Evolutionary conservation across 2,113 vertebrate species (phyloP), one percentile per base, ranked within the genome.

Genomic region (Galemys pyrenaicus): DNA sequence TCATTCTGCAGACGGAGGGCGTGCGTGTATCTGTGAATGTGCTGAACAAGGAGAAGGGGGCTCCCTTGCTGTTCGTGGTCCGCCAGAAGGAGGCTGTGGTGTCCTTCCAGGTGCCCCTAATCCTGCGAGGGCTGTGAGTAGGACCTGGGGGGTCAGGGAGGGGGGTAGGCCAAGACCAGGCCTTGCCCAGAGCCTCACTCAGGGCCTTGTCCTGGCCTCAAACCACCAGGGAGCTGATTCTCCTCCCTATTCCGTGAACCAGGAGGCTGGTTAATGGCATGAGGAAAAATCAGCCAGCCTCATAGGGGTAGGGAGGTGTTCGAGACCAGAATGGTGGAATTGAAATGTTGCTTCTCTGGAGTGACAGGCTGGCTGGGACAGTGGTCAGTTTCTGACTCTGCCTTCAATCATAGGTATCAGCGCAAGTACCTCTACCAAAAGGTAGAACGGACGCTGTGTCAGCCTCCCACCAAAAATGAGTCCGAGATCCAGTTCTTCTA

Each of bases 91-190:
- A 99, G 95, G 99, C 99, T 0, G 99, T 99, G 80, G 98, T 99
- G 89, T 99, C 99, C 65, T 99, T 99, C 97, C 99, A 99, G 98
- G 98, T 99, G 97, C 99, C 99, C 1, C 98, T 99, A 95, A 99
- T 99, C 97, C 99, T 99, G 0, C 98, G 99, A 96, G 99, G 99
- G 51, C 98, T 99, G 99, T 99, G 98, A 99, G 99, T 99, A 97
- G 2, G 15, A 51, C 68, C 51, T 49, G 71, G 95, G 86, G 86
- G 4, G 1, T 9, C 39, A 2, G 51, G 89, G 62, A 54, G 19
- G 28, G 49, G 60, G 58, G 49, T 17, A 1, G 22, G 58, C 92
- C 20, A 12, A 16, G 22, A 70, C 64, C 85, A 71, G 30, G 51
- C 91, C 89, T 94, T 77, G 37, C 26, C 22, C 46, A 35, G 35